These are phyloP conservation scores for Dasysyrphus tricinctus DNA, from an alignment of 2,888 invertebrate species.

Conservation along the genomic window DNA sequence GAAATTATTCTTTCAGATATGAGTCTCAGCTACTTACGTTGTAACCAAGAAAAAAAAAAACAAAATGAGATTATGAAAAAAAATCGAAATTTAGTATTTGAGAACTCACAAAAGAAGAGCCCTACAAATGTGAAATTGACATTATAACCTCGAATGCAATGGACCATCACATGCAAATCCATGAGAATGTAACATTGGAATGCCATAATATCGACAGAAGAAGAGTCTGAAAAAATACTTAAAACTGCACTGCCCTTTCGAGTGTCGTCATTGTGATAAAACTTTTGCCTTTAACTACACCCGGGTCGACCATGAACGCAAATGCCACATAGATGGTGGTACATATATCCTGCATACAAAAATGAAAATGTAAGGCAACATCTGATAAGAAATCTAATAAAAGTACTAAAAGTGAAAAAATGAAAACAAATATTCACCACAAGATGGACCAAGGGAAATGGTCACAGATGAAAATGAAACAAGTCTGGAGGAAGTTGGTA, in stretches of 20 bases:
- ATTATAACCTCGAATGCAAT: slow-evolving; percentile 63
- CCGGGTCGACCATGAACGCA: slow-evolving; percentile 62
- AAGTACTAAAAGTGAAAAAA: neutral
- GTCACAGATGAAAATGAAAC: neutral
- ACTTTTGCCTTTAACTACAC: slow-evolving; percentile 62
- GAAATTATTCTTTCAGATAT: slow-evolving; percentile 46
- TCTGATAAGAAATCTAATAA: neutral
- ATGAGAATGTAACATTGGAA: too few relatives aligned
- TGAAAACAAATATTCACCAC: neutral
- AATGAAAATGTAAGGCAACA: too few relatives aligned
- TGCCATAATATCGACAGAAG: too few relatives aligned
- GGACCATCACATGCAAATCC: too few relatives aligned
- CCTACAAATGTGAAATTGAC: slow-evolving; percentile 56
- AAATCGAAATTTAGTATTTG: slow-evolving; percentile 68
- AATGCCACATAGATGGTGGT: slow-evolving; percentile 46
- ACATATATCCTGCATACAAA: slow-evolving; percentile 16
- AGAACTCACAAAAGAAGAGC: slow-evolving; percentile 56
- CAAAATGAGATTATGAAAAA: slow-evolving; percentile 70
- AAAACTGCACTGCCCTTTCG: too few relatives aligned
- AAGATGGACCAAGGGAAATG: neutral
- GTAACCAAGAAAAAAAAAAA: slow-evolving; percentile 66
- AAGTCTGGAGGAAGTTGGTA: neutral
- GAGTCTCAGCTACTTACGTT: slow-evolving; percentile 53
- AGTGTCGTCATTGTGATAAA: slow-evolving; percentile 61
- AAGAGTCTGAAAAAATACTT: too few relatives aligned